phyloP scores from a whole-genome alignment of 2,113 vertebrate genomes.

The Nannobrachium achirus region DNA sequence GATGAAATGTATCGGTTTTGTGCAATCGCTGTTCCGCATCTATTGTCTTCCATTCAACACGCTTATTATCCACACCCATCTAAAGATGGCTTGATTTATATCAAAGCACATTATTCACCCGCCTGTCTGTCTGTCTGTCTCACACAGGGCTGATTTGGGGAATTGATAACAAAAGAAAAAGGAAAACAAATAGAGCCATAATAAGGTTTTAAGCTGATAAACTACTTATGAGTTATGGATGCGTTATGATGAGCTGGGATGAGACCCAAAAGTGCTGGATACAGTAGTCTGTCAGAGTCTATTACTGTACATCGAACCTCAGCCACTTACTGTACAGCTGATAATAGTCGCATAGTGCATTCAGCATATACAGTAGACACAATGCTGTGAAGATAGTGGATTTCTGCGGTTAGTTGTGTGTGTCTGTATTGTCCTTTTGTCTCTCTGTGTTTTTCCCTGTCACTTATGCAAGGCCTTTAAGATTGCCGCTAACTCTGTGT shows the following conservation, averaged over 20 bases:
- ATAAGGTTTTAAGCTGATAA: conserved; percentile 89
- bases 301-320: conserved; percentile 75
- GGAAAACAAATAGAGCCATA: conserved; percentile 75
- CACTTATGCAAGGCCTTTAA: conserved; percentile 13
- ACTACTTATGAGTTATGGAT: conserved; percentile 86
- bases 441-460: not conserved
- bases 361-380: conserved; percentile 23
- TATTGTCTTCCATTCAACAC: not conserved
- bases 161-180: too few relatives aligned
- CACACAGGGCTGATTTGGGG: too few relatives aligned
- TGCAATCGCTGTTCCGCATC: not conserved
- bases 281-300: conserved; percentile 81
- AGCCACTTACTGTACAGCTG: conserved; percentile 40
- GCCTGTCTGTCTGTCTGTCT: too few relatives aligned
- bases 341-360: not conserved
- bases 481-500: conserved; percentile 3
- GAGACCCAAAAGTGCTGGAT: conserved; percentile 85
- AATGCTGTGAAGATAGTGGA: conserved; percentile 31
- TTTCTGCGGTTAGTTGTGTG: conserved; percentile 41
- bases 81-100: not conserved
- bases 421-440: not conserved
- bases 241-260: conserved; percentile 90
- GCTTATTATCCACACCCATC: not conserved
- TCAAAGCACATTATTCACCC: too few relatives aligned
- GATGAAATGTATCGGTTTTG: not conserved